These are phyloP conservation scores for Diuraphis noxia DNA, from an alignment of 1,140 invertebrate genomes.

Conservation along the genomic window DNA sequence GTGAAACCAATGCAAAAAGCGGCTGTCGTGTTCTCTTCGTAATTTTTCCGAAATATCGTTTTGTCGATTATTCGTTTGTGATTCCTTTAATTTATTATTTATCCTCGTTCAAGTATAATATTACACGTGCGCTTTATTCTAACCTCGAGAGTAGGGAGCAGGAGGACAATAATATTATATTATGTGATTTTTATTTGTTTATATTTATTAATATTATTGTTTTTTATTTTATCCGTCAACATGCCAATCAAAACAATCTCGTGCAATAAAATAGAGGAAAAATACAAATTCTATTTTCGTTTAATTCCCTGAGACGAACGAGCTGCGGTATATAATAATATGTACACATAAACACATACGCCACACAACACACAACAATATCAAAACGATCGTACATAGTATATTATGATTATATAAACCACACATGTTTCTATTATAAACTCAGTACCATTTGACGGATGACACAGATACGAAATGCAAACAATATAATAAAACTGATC, in stretches of 20 bases:
- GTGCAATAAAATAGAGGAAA: constrained; percentile 34
- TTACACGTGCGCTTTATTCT: background rate
- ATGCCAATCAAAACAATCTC: constrained; percentile 29
- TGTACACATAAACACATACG: background rate
- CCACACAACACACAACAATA: background rate
- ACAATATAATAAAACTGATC: background rate
- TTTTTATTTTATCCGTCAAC: constrained; percentile 20
- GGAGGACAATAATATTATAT: background rate
- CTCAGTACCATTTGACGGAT: constrained; percentile 45
- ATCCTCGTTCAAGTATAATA: background rate
- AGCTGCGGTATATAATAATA: constrained; percentile 28
- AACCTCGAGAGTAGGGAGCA: background rate
- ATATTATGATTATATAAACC: background rate
- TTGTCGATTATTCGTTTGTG: background rate
- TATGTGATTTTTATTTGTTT: constrained; percentile 1
- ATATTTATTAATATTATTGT: constrained; percentile 24
- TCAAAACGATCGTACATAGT: background rate
- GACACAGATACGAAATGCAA: background rate
- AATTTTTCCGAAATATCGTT: background rate
- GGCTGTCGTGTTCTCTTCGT: constrained; percentile 39
- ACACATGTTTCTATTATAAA: background rate
- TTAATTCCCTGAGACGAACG: constrained; percentile 33
- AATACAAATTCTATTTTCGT: constrained; percentile 24
- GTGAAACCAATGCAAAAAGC: constrained; percentile 7
- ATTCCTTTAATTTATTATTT: background rate